phyloP scores from a whole-genome alignment of 2,797 vertebrate species.

The Gallirallus australis region DNA sequence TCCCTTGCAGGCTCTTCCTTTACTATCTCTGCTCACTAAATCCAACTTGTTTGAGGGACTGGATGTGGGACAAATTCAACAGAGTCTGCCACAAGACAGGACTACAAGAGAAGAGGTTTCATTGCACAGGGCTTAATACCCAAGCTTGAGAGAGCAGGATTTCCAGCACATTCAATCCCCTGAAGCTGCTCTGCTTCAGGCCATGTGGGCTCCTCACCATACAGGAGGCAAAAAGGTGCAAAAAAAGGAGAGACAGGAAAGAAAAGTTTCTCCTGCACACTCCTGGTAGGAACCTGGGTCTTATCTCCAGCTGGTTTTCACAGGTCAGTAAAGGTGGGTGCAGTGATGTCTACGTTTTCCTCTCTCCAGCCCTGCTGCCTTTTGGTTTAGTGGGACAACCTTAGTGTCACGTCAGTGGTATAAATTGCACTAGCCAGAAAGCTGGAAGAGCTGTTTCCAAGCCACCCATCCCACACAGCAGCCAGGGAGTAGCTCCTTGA shows the following conservation, averaged over 20 bases:
- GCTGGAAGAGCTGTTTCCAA: not conserved
- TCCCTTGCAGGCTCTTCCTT: not conserved
- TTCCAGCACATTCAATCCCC: not conserved
- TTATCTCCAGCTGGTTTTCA: not conserved
- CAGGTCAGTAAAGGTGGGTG: fast-evolving
- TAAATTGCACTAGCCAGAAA: not conserved
- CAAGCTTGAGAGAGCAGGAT: not conserved
- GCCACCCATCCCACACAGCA: not conserved
- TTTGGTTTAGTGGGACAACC: not conserved
- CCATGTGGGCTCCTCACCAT: not conserved
- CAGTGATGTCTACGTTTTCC: not conserved
- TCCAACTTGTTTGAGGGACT: not conserved
- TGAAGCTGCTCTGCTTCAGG: not conserved
- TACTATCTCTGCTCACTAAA: not conserved
- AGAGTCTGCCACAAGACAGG: not conserved
- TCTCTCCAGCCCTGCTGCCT: not conserved
- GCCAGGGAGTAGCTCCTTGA: not conserved
- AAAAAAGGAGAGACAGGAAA: not conserved
- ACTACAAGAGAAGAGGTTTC: not conserved
- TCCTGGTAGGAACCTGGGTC: not conserved
- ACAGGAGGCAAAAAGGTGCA: fast-evolving
- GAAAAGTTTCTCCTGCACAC: fast-evolving
- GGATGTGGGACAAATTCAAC: not conserved
- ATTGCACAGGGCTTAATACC: not conserved
- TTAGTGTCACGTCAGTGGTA: not conserved